A percentile compares a stretch with the other conserved stretches of the same genome.
Evolutionary conservation across 2,113 vertebrate genomes (phyloP).

Genomic region (Apodemus speciosus): DNA sequence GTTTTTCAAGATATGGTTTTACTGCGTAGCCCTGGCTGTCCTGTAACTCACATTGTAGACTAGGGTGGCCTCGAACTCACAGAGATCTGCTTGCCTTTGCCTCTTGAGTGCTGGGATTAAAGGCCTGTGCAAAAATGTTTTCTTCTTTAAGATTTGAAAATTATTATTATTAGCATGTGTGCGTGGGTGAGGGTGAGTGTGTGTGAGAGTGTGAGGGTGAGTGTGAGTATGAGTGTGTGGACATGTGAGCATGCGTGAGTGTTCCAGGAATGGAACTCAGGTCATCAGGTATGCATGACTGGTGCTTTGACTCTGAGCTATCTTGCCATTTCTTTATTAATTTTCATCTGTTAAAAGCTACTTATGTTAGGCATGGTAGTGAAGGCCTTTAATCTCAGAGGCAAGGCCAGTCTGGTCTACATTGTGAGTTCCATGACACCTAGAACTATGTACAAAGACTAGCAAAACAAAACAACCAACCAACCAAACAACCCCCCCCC

Average conservation of each 20-base stretch:
- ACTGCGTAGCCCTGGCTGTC: not conserved
- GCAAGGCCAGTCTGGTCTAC: not conserved
- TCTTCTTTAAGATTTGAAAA: not conserved
- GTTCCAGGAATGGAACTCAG: not conserved
- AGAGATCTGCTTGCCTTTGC: not conserved
- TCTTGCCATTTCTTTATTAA: not conserved
- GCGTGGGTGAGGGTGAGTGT: not conserved
- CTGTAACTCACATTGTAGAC: not conserved
- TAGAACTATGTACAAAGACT: not conserved
- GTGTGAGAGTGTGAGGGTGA: not conserved
- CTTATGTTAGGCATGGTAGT: not conserved
- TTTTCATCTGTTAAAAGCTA: constrained; percentile 7
- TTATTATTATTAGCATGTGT: not conserved
- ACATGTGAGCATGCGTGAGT: too few species aligned
- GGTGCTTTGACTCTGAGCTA: not conserved
- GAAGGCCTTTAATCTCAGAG: not conserved
- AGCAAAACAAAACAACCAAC: not conserved
- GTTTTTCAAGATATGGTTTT: not conserved
- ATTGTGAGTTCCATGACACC: not conserved
- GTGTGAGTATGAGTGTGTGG: not conserved
- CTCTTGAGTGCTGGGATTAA: not conserved
- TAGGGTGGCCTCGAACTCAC: not conserved
- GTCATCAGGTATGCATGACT: not conserved
- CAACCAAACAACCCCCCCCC: not conserved
- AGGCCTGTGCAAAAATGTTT: not conserved